These are phyloP conservation scores for Homalodisca vitripennis DNA, from an alignment of 1,140 invertebrate genomes.

Conservation along the genomic window DNA sequence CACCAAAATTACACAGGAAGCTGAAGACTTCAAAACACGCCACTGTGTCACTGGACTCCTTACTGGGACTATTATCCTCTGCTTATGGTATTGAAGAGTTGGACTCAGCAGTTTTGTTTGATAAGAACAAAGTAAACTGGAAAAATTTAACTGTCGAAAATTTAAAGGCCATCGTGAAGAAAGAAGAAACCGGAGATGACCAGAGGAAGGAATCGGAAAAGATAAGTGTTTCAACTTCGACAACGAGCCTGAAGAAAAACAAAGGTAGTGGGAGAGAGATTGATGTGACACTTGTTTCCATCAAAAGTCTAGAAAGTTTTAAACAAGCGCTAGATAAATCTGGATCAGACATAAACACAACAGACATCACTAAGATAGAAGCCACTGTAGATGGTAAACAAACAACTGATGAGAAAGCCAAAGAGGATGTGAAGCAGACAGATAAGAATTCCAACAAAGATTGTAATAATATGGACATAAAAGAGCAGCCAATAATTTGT, in stretches of 20 bases:
- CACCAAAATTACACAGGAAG: not conserved
- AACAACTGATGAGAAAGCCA: not conserved
- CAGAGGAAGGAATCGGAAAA: not conserved
- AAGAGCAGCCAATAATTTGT: not conserved
- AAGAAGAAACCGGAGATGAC: not conserved
- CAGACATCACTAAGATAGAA: not conserved
- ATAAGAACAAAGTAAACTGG: constrained; percentile 7
- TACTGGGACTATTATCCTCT: not conserved
- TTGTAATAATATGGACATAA: not conserved
- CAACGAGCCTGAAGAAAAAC: not conserved
- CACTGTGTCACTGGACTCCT: not conserved
- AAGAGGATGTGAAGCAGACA: not conserved
- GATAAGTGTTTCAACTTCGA: not conserved
- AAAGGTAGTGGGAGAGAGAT: not conserved
- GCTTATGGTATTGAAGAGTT: constrained; percentile 3
- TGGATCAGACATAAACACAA: not conserved
- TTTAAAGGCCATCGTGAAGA: not conserved
- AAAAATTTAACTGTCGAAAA: not conserved
- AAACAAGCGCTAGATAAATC: not conserved
- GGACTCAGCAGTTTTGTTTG: not conserved
- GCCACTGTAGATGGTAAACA: not conserved
- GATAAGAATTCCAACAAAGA: not conserved
- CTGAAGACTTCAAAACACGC: not conserved
- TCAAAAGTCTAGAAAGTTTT: constrained; percentile 1
- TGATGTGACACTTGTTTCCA: not conserved